Evolutionary conservation across 2,888 invertebrate genomes (phyloP), one percentile per base, ranked within the genome.

Genomic region (Macaria notata): DNA sequence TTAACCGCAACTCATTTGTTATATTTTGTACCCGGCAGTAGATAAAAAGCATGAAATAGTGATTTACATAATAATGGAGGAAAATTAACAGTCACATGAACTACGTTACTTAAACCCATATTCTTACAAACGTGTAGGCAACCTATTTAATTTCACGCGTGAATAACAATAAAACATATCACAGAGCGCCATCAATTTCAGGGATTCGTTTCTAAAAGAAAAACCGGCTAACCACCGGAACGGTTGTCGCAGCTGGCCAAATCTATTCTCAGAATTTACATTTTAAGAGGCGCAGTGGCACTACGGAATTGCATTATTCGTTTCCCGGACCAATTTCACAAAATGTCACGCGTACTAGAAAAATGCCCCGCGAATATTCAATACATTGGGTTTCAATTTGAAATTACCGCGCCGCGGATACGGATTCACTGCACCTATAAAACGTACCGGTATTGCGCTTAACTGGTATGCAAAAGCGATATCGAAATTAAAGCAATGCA

Each of bases 341-440:
- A 79, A 79, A 81, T 77, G 85, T 86, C 84, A 84, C 82, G 80
- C 77, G 78, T 80, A 78, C 79, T 79, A 80, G 83, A 86, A 80
- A 87, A 84, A 85, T 84, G 82, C 76, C 72, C 76, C 64, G 75
- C 73, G 71, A 78, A 77, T 76, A 81, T 85, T 84, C 84, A 84
- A 87, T 84, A 81, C 76, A 84, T 75, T 79, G 71, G 71, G 71
- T 78, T 77, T 77, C 76, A 68, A 75, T 73, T 71, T 62, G 62
- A 70, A 72, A 76, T 80, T 74, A 74, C 68, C 46, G 46, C 46
- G 36, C 42, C 47, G 38, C 9, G 45, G 7, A 45, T 65, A 61
- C 53, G 47, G 8, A 46, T 66, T 61, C 53, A 42, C 39, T 53
- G 42, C 61, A 63, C 66, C 64, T 63, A 63, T 57, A 56, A 49